Base-by-base conservation (phyloP, 2,888 invertebrate species). In the Tetropium fuscum region DNA sequence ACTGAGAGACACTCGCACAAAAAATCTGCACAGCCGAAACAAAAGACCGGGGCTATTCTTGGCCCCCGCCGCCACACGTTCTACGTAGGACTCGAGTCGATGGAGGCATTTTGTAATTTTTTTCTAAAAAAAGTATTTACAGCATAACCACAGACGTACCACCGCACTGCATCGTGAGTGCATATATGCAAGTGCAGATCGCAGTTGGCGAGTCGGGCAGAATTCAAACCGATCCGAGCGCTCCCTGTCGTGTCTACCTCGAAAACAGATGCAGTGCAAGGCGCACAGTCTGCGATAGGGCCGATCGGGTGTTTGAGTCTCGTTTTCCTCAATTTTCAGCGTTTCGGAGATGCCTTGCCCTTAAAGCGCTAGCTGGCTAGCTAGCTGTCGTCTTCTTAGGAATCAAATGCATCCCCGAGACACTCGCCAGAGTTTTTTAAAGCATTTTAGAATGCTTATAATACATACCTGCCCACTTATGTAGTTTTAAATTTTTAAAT, bases 241-340 rank as follows among this genome's bases (percentile, higher is more conserved):
- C 63, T 49, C 67, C 58, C 67, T 67, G 51, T 30, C 43, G 59
- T 64, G 67, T 67, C 67, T 67, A 58, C 63, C 58, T 16, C 40
- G 55, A 48, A 53, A 49, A 41, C 16, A 36, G 48, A 60, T 58
- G 62, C 62, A 60, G 30, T 48, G 44, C 44, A 44, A 18, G 11
- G 44, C 22, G 44, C 27, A 19, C 44, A 13, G 44, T n/a, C n/a
- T n/a, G n/a, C n/a, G n/a, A n/a, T n/a, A n/a, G n/a, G n/a, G 3
- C 13, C 25, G 27, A 44, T 16, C 16, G 5, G 27, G 4, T 5
- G 7, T 32, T 25, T 6, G 47, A 11, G 13, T 13, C 22, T 25
- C 22, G 40, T n/a, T 40, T 49, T 40, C 51, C 40, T 20, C 51
- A 25, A 40, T 51, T 51, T 51, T 40, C 38, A 18, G 15, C 13